Conservation (phyloP, 2,888 invertebrate genomes). For the Carabus problematicus region DNA sequence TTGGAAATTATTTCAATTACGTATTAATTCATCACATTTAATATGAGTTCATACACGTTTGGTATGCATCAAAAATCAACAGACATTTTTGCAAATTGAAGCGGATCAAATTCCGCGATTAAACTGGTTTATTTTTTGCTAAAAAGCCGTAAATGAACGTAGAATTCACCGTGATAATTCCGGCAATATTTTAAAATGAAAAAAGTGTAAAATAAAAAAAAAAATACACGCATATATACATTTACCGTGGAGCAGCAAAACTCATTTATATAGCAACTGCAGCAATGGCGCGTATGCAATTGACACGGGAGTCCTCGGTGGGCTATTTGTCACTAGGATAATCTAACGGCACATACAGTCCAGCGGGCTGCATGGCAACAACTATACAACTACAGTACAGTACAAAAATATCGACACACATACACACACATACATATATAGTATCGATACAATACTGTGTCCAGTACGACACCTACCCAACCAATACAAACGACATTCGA, state of each 20-base stretch:
- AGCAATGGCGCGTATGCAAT: slow-evolving; percentile 11
- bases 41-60: no score
- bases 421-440: background rate
- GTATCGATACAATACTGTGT: background rate
- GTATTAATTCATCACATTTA: no score
- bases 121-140: no score
- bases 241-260: background rate
- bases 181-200: background rate
- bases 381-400: background rate
- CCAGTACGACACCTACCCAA: no score
- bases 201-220: background rate
- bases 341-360: slow-evolving; percentile 3
- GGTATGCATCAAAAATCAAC: no score
- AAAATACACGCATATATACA: background rate
- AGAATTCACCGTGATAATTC: background rate
- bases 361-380: background rate
- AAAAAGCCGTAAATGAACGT: no score
- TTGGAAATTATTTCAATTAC: no score
- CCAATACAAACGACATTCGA: background rate
- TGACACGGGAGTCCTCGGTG: slow-evolving; percentile 15
- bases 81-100: no score
- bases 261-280: slow-evolving; percentile 4
- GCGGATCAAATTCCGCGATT: no score
- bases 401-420: background rate
- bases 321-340: slow-evolving; percentile 14